These are phyloP conservation scores for Drosophila paucipuncta DNA, from an alignment of 2,888 invertebrate genomes.

Conservation along the genomic window DNA sequence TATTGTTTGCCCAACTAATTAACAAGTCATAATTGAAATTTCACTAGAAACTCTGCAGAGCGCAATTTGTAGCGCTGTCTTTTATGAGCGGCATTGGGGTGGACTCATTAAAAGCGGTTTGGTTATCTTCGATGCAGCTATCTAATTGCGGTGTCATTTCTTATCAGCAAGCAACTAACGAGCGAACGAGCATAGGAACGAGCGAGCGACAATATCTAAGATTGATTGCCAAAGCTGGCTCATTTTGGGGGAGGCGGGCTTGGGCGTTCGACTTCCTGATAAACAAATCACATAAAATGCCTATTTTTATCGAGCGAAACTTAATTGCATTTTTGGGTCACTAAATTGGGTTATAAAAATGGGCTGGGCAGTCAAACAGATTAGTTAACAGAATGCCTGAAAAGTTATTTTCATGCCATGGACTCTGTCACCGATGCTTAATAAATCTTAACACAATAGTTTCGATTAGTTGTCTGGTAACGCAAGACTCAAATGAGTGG, in stretches of 20 bases:
- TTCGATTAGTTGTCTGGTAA: not conserved
- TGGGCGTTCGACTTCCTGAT: conserved; percentile 52
- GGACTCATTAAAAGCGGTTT: conserved; percentile 68
- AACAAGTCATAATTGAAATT: conserved; percentile 71
- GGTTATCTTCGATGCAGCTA: conserved; percentile 71
- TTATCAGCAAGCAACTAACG: conserved; percentile 67
- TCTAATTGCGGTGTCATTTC: conserved; percentile 78
- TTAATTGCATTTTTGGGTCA: conserved; percentile 80
- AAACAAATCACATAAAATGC: conserved; percentile 74
- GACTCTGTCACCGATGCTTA: conserved; percentile 15
- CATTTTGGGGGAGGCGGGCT: conserved; percentile 20
- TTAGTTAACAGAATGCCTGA: conserved; percentile 15
- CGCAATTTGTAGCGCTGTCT: conserved; percentile 52
- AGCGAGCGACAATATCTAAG: conserved; percentile 74
- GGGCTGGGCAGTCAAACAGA: conserved; percentile 42
- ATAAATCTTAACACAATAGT: conserved; percentile 24
- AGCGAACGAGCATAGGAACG: conserved; percentile 49
- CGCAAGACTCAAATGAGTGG: conserved; percentile 16
- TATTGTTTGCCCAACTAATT: conserved; percentile 59
- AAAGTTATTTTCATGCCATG: not conserved
- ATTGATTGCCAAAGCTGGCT: conserved; percentile 63
- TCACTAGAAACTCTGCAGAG: conserved; percentile 51
- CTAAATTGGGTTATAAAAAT: conserved; percentile 68
- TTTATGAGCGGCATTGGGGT: conserved; percentile 55
- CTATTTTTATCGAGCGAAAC: conserved; percentile 76